phyloP scores from a whole-genome alignment of 2,888 invertebrate species.

The Lithophane ornitopus region DNA sequence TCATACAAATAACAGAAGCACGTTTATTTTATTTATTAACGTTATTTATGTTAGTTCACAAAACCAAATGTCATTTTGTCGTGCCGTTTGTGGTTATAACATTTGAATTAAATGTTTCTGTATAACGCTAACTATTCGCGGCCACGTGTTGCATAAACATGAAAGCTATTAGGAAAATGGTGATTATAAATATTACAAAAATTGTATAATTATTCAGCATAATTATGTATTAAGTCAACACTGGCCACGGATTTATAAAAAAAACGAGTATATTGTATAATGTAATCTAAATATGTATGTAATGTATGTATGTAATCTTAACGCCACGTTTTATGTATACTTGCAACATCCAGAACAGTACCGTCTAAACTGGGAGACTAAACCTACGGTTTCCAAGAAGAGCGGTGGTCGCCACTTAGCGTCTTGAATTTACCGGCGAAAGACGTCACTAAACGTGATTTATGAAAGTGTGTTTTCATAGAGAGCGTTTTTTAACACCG shows the following conservation, averaged over 20 bases:
- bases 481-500: background rate
- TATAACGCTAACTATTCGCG: background rate
- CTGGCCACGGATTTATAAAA: background rate
- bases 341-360: no score
- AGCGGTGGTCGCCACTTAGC: background rate
- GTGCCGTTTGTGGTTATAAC: constrained; percentile 46
- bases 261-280: background rate
- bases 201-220: no score
- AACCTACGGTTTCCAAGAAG: no score
- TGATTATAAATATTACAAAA: background rate
- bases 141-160: constrained; percentile 17
- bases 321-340: no score
- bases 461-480: background rate
- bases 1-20: constrained; percentile 28
- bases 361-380: no score
- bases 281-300: no score
- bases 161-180: background rate
- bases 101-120: constrained; percentile 52
- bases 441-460: background rate
- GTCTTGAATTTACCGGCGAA: background rate
- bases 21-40: constrained; percentile 56
- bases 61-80: constrained; percentile 44
- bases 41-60: constrained; percentile 54
- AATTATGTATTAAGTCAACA: background rate
- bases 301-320: no score